phyloP scores from a whole-genome alignment of 2,888 invertebrate genomes.

The Strigamia crassipes region DNA sequence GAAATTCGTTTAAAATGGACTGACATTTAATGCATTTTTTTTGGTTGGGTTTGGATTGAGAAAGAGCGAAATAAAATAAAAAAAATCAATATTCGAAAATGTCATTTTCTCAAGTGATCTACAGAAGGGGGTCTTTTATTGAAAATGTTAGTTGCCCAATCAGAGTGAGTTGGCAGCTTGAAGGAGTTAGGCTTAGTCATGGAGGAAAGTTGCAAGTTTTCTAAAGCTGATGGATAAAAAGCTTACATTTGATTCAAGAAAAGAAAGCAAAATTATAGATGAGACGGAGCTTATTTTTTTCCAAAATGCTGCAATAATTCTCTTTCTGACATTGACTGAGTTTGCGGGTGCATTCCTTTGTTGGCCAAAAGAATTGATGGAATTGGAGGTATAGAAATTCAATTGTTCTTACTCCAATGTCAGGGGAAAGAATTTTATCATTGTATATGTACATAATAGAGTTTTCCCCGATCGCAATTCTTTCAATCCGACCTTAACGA shows the following conservation, averaged over 20 bases:
- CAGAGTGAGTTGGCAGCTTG: constrained; percentile 31
- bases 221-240: constrained; percentile 37
- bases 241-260: constrained; percentile 12
- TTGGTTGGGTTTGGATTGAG: neutral
- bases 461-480: too few relatives aligned
- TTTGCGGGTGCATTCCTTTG: constrained; percentile 22
- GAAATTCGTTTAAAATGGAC: neutral
- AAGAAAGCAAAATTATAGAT: constrained; percentile 34
- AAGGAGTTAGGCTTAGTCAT: constrained; percentile 34
- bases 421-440: too few relatives aligned
- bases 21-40: neutral
- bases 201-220: constrained; percentile 23
- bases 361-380: neutral
- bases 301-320: neutral
- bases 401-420: neutral
- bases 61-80: neutral
- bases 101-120: constrained; percentile 34
- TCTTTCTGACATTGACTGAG: neutral
- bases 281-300: constrained; percentile 6
- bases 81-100: constrained; percentile 30
- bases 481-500: too few relatives aligned
- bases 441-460: too few relatives aligned
- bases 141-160: constrained; percentile 37
- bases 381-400: neutral
- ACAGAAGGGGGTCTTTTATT: constrained; percentile 28